Conservation (phyloP, 2,113 vertebrate species). For the Vombatus ursinus region DNA sequence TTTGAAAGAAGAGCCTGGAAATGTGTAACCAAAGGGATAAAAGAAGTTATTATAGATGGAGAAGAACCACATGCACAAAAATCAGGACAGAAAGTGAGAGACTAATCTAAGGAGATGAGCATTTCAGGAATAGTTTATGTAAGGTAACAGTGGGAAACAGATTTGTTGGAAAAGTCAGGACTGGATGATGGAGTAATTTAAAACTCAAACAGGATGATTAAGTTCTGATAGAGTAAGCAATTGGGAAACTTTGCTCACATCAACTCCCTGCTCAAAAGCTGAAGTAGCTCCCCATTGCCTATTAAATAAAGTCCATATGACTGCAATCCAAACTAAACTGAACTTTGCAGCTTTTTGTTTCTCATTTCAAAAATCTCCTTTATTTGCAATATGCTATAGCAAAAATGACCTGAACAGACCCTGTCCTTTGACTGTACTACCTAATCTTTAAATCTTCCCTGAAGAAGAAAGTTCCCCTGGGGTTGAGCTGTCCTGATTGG, state of each 20-base stretch:
- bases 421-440: neutral
- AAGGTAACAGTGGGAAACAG: neutral
- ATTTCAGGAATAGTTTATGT: neutral
- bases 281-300: neutral
- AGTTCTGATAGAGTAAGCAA: neutral
- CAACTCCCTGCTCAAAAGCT: neutral
- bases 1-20: neutral
- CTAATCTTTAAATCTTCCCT: neutral
- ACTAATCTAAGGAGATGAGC: neutral
- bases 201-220: neutral
- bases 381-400: neutral
- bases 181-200: neutral
- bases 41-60: neutral
- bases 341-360: neutral
- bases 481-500: neutral
- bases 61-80: neutral
- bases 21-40: neutral
- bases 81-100: neutral
- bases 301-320: neutral
- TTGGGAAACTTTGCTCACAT: neutral
- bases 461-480: neutral
- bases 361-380: neutral
- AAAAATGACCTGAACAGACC: neutral
- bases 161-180: neutral
- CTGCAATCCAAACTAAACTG: neutral